Evolutionary conservation across 2,888 invertebrate species (phyloP), one percentile per base, ranked within the genome.

Genomic region (Norana najaformis): DNA sequence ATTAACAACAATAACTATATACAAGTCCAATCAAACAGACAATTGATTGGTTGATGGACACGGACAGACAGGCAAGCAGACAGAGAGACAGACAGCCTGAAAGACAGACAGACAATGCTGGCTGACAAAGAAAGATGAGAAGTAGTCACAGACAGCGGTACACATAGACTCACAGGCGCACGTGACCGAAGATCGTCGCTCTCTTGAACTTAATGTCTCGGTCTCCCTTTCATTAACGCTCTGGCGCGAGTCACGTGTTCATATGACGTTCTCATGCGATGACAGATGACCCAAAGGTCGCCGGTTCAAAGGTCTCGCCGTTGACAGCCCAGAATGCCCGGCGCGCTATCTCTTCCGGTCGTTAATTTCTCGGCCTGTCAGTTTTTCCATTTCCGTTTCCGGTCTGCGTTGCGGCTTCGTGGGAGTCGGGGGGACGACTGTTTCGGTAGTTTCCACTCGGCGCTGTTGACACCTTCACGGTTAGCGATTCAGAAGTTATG

Each of bases 161-260:
- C 69, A n/a, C 69, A n/a, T 8, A n/a, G 14, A 69, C 69, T n/a
- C 13, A 69, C n/a, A 69, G 8, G 30, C 30, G 30, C 69, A 69
- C 69, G 69, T 69, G 69, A 69, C 69, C 69, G 69, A 69, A 69
- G 69, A 69, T 11, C 13, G n/a, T 69, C 69, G 69, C 69, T 69
- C 69, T n/a, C 0, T n/a, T n/a, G n/a, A 30, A 69, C 69, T n/a
- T n/a, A n/a, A n/a, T n/a, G n/a, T n/a, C n/a, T n/a, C n/a, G n/a
- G n/a, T n/a, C n/a, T n/a, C 69, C n/a, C 69, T 69, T 69, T 69
- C 69, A n/a, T n/a, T 69, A 69, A 69, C 69, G 69, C 69, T 69
- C 30, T n/a, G 69, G 69, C n/a, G 30, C 6, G 30, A 69, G n/a
- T n/a, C 69, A 69, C 16, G 69, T 69, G n/a, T n/a, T 8, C 69